Evolutionary conservation across 37 sponge, comb jelly and placozoan genomes (phyloP), one percentile per base, ranked within the genome.

Genomic region (Ephydatia muelleri): DNA sequence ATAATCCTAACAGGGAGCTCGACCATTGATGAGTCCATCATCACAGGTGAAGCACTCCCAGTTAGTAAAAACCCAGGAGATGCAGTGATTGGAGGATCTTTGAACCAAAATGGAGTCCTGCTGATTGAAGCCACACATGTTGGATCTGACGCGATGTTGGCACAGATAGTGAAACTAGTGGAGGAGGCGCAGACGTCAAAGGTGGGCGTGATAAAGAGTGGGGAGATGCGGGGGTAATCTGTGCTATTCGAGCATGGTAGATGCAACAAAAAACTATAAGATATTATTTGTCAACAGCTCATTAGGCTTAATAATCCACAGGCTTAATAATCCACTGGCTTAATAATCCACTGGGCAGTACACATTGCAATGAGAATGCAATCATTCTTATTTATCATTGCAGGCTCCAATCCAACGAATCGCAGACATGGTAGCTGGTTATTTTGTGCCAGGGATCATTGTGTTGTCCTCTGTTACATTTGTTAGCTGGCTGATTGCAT

Each of bases 121-220:
- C 23, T 95, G 5, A 76, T 95, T 34, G 89, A 89, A 68, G 92
- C 90, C 8, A 89, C 88, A 27, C 92, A 89, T 70, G 93, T 92
- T 8, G 92, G 95, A 13, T 67, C 70, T 19, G 95, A 95, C 67
- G 76, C 95, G 26, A 88, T 93, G 77, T 38, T 95, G 32, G 83
- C 95, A 34, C 95, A 95, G 85, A 95, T 95, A 36, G 86, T 95
- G 25, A 75, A 84, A 21, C 84, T 95, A 0, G 92, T 95, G 72
- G 90, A 95, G 67, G 93, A 95, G 38, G 95, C 95, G 0, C 95
- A 95, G 81, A 92, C 90, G 6, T 89, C 87, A 29, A 95, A 95
- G 86, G 95, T 88, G 79, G 9, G 38, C 9, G 11, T 6, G 3
- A 39, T 34, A 16, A 39, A 72, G 37, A n/a, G n/a, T n/a, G n/a